phyloP scores from a whole-genome alignment of 2,113 vertebrate genomes.

The Myrmophylax atrothorax region DNA sequence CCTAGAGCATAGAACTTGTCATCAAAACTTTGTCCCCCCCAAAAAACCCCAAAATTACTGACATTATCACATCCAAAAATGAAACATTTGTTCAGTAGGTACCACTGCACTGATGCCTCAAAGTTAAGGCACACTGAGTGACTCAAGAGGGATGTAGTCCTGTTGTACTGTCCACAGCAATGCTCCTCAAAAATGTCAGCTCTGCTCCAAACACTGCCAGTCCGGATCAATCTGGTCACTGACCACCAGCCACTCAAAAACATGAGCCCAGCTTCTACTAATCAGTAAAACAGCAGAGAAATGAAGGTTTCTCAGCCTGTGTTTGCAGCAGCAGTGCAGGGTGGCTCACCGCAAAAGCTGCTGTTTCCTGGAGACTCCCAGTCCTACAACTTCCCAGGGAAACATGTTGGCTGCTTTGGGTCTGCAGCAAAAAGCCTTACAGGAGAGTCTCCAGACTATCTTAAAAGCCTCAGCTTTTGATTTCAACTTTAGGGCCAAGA shows the following conservation, averaged over 20 bases:
- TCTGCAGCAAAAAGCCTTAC: not conserved
- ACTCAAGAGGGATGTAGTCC: rapidly evolving
- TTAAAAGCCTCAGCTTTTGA: not conserved
- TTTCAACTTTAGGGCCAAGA: not conserved
- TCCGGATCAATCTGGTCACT: not conserved
- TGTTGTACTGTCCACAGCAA: not conserved
- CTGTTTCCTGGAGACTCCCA: not conserved
- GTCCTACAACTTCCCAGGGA: not conserved
- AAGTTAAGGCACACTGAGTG: not conserved
- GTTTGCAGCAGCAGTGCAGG: not conserved
- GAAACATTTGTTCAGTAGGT: not conserved
- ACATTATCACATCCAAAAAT: not conserved
- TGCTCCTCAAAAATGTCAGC: not conserved
- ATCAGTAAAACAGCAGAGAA: not conserved
- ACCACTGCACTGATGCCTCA: not conserved
- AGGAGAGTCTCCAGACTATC: not conserved
- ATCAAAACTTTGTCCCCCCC: not conserved
- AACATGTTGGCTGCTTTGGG: not conserved
- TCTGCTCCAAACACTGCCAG: not conserved
- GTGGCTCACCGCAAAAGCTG: not conserved
- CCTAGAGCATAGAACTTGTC: not conserved
- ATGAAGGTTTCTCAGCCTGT: not conserved
- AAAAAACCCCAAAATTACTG: not conserved
- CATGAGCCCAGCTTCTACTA: not conserved
- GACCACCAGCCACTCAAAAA: not conserved